Evolutionary conservation across 2,888 invertebrate genomes (phyloP), one percentile per base, ranked within the genome.

Genomic region (Hydraecia micacea): DNA sequence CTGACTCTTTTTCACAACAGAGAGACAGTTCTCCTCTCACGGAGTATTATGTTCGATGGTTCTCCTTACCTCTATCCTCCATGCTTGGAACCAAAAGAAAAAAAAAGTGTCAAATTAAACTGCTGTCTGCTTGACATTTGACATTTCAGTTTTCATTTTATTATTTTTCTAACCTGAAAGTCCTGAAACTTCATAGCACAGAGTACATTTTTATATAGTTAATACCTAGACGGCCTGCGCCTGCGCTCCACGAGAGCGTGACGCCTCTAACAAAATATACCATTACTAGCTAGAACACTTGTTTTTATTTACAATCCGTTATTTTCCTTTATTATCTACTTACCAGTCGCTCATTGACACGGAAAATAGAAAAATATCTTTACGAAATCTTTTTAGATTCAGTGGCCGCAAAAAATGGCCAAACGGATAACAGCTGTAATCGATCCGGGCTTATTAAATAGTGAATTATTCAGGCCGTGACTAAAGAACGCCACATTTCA

Each of bases 221-320:
- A 91, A 81, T 89, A 87, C 85, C 86, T 92, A 93, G 92, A 90
- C 90, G 89, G 90, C 84, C 85, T 89, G 88, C 86, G 82, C 93
- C 85, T 89, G 88, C 86, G 83, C 93, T 88, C 90, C 95, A 94
- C 86, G 95, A 95, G 96, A 96, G 96, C 95, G 96, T 95, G 91
- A 89, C 88, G 86, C 77, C 11, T n/a, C 55, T 90, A 93, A 92
- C 91, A 92, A 92, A 93, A 93, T 92, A 91, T 92, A 88, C 91
- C 89, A 93, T 92, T 92, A 91, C 87, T 87, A 89, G 87, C 80
- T 86, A 79, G 76, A 86, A 76, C 84, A 87, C 89, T 88, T 84
- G 81, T 84, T 92, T 90, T 91, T 86, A 90, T 91, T 90, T 90
- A 87, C 80, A 77, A 90, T 88, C 85, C 80, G 85, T 86, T 87